phyloP scores from a whole-genome alignment of 2,888 invertebrate species.

The Drosophila robusta region DNA sequence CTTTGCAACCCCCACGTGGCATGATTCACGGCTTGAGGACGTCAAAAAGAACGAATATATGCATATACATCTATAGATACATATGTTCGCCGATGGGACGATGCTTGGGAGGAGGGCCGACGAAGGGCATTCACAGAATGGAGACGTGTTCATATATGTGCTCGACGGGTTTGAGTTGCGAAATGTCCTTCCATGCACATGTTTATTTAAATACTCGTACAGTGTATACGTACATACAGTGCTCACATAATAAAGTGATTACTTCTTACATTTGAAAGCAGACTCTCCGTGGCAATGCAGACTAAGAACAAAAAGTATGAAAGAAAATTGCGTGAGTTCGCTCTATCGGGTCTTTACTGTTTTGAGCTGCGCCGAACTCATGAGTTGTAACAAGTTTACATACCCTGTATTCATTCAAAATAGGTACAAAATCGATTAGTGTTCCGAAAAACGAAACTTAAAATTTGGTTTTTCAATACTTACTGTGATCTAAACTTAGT shows the following conservation, averaged over 20 bases:
- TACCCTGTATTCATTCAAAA: too few relatives aligned
- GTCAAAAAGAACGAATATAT: constrained; percentile 20
- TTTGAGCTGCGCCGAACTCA: too few relatives aligned
- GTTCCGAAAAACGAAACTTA: too few relatives aligned
- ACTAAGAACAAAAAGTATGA: too few relatives aligned
- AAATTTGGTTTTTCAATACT: too few relatives aligned
- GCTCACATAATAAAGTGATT: background rate
- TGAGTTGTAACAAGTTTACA: too few relatives aligned
- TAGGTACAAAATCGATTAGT: too few relatives aligned
- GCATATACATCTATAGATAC: background rate
- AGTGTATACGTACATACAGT: background rate
- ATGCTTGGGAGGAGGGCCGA: background rate
- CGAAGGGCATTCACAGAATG: background rate
- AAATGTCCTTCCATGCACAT: background rate
- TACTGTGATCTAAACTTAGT: too few relatives aligned
- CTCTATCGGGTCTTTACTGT: too few relatives aligned
- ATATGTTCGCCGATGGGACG: background rate
- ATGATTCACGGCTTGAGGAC: constrained; percentile 33
- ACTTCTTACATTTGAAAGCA: background rate
- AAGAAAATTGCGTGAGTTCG: too few relatives aligned
- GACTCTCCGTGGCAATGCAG: too few relatives aligned
- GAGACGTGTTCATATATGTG: background rate
- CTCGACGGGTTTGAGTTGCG: background rate
- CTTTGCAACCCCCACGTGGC: constrained; percentile 26
- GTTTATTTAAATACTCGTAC: constrained; percentile 3